Evolutionary conservation across 1,140 invertebrate species (phyloP).

Genomic region (Drosophila jambulina): DNA sequence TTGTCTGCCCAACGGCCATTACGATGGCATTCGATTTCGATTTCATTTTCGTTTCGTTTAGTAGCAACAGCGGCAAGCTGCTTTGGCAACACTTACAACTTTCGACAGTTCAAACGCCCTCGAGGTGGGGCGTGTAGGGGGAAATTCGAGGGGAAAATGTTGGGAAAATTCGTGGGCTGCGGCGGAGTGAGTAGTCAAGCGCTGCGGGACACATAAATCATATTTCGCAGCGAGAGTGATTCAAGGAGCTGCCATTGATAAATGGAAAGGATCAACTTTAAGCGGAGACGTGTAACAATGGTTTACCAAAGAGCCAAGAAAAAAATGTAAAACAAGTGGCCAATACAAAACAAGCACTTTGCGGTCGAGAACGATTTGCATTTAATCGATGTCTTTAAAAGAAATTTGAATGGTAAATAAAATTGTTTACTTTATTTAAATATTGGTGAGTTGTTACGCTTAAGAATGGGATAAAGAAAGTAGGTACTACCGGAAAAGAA

Average conservation of each 20-base stretch:
- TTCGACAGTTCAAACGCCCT: constrained; percentile 75
- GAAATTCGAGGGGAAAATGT: not conserved
- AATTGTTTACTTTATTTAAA: not conserved
- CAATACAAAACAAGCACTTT: constrained; percentile 19
- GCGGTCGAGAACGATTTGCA: constrained; percentile 14
- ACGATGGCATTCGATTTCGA: constrained; percentile 78
- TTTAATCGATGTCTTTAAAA: constrained; percentile 3
- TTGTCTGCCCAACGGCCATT: constrained; percentile 75
- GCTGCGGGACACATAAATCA: constrained; percentile 75
- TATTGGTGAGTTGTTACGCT: not conserved
- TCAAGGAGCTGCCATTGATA: constrained; percentile 54
- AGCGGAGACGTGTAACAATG: constrained; percentile 47
- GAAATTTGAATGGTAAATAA: not conserved
- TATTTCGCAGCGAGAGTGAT: constrained; percentile 59
- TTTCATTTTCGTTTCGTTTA: constrained; percentile 77
- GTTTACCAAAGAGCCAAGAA: constrained; percentile 23
- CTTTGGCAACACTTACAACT: constrained; percentile 79
- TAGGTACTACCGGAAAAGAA: no score
- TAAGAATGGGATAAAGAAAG: not conserved
- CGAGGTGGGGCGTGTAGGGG: not conserved
- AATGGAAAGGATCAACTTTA: constrained; percentile 58
- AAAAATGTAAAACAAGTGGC: constrained; percentile 16
- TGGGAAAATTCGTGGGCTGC: not conserved
- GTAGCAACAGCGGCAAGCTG: constrained; percentile 69
- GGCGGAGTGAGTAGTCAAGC: constrained; percentile 28